These are phyloP conservation scores for Lanistes nyassanus DNA, from an alignment of 1,140 invertebrate species.

Conservation along the genomic window DNA sequence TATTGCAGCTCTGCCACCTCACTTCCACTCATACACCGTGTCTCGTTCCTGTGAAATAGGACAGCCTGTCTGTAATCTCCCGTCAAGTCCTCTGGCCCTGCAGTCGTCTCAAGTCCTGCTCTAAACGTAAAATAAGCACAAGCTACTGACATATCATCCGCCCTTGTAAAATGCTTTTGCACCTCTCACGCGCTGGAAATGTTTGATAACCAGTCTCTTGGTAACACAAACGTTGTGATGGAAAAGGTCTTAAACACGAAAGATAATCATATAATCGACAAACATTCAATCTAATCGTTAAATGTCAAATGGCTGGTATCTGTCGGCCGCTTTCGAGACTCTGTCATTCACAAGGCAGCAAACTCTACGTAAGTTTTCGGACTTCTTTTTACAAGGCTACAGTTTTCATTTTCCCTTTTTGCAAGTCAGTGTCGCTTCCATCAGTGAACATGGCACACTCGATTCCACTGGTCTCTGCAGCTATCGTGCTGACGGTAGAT, in stretches of 20 bases:
- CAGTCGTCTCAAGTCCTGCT: not conserved
- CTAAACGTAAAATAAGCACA: conserved; percentile 3
- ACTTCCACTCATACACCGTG: not conserved
- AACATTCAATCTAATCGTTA: no score
- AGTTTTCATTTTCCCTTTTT: no score
- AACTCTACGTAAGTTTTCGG: no score
- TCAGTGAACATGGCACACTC: no score
- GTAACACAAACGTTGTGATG: conserved; percentile 4
- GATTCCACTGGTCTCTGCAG: no score
- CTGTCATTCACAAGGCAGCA: no score
- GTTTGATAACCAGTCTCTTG: conserved; percentile 1
- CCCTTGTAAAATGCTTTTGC: not conserved
- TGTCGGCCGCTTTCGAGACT: no score
- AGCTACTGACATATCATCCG: conserved; percentile 3
- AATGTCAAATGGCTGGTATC: no score
- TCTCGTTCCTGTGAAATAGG: conserved; percentile 8
- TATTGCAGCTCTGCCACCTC: not conserved
- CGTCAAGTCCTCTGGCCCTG: not conserved
- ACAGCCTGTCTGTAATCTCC: conserved; percentile 4
- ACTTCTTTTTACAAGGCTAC: no score
- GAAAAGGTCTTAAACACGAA: not conserved
- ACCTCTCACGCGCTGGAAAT: not conserved
- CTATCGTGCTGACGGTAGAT: no score
- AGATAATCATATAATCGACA: no score
- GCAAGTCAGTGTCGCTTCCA: no score